Base-by-base conservation (phyloP, 2,797 vertebrate genomes). In the Pseudochaenichthys georgianus region DNA sequence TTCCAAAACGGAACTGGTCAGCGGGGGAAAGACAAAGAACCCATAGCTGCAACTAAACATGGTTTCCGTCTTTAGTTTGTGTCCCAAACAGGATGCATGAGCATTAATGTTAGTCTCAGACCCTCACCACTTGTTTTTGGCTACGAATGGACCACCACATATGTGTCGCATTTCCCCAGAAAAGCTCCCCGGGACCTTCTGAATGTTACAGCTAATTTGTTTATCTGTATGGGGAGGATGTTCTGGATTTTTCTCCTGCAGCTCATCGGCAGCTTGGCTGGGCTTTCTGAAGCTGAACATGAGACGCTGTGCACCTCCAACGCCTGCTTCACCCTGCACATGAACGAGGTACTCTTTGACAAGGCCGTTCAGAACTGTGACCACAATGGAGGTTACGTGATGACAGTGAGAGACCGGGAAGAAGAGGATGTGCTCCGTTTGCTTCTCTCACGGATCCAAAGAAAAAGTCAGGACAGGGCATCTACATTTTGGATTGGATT, bases 401-500 rank as follows among this genome's bases (percentile, higher is more conserved):
- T 94, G 21, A 93, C 93, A 0, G 55, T 94, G 47, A 93, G 88
- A 55, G 75, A 90, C 61, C 7, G 38, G 43, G 34, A 68, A 1
- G 94, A 95, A 47, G 88, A 92, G 68, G 63, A 75, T 1, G 47
- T 66, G 48, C 69, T 93, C 52, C 83, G 5, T 15, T 82, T 45
- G 0, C 75, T 94, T n/a, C 77, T 94, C 41, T 83, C 81, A 0
- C 69, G 55, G 50, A 11, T 75, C 23, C 65, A 72, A 19, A 63
- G 55, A 21, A 75, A 47, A 7, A 63, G 0, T 6, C 59, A 12
- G n/a, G 61, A 75, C 9, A 64, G 1, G 3, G 4, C 0, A 1
- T 23, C 83, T 0, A 70, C 66, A 42, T 60, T 95, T 41, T 95
- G 94, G 93, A 94, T 96, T 16, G 95, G 94, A 67, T 67, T 96